Base-by-base conservation (phyloP, 2,113 vertebrate genomes). In the Raja brachyura region DNA sequence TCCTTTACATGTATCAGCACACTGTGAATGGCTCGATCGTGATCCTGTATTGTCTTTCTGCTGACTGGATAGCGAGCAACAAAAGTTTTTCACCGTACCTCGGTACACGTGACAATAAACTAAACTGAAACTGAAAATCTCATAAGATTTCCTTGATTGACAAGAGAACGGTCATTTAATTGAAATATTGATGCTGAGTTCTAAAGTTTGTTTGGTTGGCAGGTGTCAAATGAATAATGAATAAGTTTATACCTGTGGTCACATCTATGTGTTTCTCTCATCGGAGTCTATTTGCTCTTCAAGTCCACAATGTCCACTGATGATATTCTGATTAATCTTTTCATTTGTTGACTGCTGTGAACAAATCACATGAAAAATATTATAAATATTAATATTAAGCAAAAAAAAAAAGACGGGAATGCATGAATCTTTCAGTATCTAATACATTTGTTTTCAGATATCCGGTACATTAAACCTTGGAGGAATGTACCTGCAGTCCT, bases 331-430 rank as follows among this genome's bases (percentile, higher is more conserved):
- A 73, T 92, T 92, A 92, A 73, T 92, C 90, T 90, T 90, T 90
- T 18, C 90, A 73, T 92, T 92, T 73, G 83, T 20, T 92, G 66
- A 1, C 90, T 73, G 20, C 70, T 20, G 39, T 22, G 90, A 22
- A 92, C n/a, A 68, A 90, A 70, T n/a, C 16, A n/a, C 66, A 66
- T 70, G 61, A 90, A 70, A 90, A 73, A 70, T 92, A 74, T 31
- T 31, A 88, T 92, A 92, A 92, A 92, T 92, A 92, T 92, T 92
- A 92, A 92, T 92, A 92, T 92, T 73, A 73, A 54, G 90, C 10
- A 54, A 54, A 68, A 92, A 74, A 68, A 92, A 68, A 92, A 92
- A 70, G 54, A 73, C 73, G 90, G 66, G 3, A 54, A 73, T 25
- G 25, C 90, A 92, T 92, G 39, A 92, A 92, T 92, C 90, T 92